Evolutionary conservation across 2,888 invertebrate genomes (phyloP).

Genomic region (Allophyes oxyacanthae): DNA sequence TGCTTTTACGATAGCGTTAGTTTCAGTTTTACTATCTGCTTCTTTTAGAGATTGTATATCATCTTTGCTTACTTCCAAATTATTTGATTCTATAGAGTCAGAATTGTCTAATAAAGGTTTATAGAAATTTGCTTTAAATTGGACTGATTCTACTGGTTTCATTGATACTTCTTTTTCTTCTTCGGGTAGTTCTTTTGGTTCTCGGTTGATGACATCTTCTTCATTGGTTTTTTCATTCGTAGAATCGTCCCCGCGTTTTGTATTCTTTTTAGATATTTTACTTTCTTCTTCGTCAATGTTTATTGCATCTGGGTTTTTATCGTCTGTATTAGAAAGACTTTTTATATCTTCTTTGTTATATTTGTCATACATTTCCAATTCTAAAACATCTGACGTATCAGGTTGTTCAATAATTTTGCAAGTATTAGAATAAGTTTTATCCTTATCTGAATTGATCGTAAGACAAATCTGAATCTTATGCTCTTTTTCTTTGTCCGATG

Average conservation of each 20-base stretch:
- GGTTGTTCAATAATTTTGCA: constrained; percentile 28
- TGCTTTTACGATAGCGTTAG: constrained; percentile 4
- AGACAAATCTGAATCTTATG: constrained; percentile 62
- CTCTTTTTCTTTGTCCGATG: constrained; percentile 58
- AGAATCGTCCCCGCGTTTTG: not conserved
- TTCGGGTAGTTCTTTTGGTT: not conserved
- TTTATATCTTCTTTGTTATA: constrained; percentile 9
- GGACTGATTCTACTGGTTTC: constrained; percentile 22
- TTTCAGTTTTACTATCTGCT: constrained; percentile 16
- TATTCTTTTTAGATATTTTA: not conserved
- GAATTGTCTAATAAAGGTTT: constrained; percentile 59
- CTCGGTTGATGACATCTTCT: not conserved
- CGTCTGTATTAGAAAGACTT: constrained; percentile 23
- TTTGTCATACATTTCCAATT: constrained; percentile 72
- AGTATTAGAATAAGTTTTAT: constrained; percentile 36
- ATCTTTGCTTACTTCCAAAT: constrained; percentile 7
- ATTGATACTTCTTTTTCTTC: not conserved
- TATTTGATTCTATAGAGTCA: constrained; percentile 10
- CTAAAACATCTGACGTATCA: constrained; percentile 58
- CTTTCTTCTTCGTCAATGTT: constrained; percentile 5
- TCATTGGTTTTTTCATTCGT: not conserved
- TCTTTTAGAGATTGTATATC: constrained; percentile 14
- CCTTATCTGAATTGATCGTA: constrained; percentile 63
- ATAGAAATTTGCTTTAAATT: constrained; percentile 74
- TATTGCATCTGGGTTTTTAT: constrained; percentile 7